phyloP scores from a whole-genome alignment of 2,797 vertebrate species.

The Anguilla pacifica region DNA sequence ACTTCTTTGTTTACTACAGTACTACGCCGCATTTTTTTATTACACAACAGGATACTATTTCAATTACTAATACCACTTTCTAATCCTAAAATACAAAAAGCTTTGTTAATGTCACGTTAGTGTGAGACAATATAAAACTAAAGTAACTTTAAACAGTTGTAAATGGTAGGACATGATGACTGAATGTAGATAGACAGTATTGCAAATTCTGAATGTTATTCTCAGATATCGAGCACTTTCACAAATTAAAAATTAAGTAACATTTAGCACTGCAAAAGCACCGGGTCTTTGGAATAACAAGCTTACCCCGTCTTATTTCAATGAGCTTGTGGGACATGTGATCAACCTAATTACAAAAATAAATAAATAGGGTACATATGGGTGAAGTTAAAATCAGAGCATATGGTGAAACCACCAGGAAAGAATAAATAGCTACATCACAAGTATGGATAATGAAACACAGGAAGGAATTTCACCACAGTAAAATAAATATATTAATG shows the following conservation, averaged over 20 bases:
- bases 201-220: background rate
- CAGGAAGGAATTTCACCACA: conserved; percentile 44
- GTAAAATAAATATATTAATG: conserved; percentile 35
- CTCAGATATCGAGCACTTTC: background rate
- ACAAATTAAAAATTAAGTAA: background rate
- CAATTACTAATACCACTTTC: background rate
- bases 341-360: conserved; percentile 49
- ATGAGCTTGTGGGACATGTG: conserved; percentile 30
- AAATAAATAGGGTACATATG: conserved; percentile 57
- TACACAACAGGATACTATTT: background rate
- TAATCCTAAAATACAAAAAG: background rate
- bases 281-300: background rate
- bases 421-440: conserved; percentile 46
- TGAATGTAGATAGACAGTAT: background rate
- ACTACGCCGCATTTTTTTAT: background rate
- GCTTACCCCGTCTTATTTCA: background rate
- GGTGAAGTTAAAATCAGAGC: conserved; percentile 50
- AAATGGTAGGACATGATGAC: background rate
- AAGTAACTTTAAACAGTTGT: too few relatives aligned
- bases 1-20: background rate
- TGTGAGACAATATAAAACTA: background rate
- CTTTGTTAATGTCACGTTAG: background rate
- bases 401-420: conserved; percentile 44
- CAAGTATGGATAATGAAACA: conserved; percentile 47
- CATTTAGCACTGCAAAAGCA: background rate